Conservation (phyloP, 53 echinoderm and acorn worm genomes). For the Patiria pectinifera region DNA sequence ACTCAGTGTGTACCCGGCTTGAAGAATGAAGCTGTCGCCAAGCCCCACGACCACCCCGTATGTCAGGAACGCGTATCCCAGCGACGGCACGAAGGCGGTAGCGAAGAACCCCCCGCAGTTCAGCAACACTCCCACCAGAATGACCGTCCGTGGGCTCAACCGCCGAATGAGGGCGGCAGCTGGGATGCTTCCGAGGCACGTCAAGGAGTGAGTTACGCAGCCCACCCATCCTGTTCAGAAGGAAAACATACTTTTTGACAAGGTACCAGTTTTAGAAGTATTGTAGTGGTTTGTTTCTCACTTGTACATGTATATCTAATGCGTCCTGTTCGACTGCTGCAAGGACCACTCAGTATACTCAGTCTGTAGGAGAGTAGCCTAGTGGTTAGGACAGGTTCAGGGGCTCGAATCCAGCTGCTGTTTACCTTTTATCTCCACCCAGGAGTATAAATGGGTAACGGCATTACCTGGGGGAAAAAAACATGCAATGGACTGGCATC, state of each 20-base stretch:
- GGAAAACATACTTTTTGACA: neutral
- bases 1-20: constrained; percentile 73
- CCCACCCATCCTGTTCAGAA: constrained; percentile 36
- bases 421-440: too few species aligned
- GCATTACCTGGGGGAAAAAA: too few species aligned
- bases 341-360: too few species aligned
- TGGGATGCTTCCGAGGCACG: neutral
- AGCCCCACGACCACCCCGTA: constrained; percentile 80
- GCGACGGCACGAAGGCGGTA: constrained; percentile 81
- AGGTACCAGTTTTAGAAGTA: too few species aligned
- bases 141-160: constrained; percentile 64
- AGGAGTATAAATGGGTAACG: too few species aligned
- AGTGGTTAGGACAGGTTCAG: too few species aligned
- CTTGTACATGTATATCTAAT: too few species aligned
- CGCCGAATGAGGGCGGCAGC: constrained; percentile 71
- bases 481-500: too few species aligned
- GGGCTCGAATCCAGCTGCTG: too few species aligned
- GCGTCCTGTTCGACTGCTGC: too few species aligned
- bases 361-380: too few species aligned
- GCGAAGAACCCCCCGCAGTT: constrained; percentile 61
- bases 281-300: too few species aligned
- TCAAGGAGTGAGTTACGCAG: neutral
- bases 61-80: constrained; percentile 81
- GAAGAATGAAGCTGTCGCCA: constrained; percentile 77
- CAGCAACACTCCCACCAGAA: constrained; percentile 67